Base-by-base conservation (phyloP, 2,113 vertebrate species). In the Phodopus roborovskii region DNA sequence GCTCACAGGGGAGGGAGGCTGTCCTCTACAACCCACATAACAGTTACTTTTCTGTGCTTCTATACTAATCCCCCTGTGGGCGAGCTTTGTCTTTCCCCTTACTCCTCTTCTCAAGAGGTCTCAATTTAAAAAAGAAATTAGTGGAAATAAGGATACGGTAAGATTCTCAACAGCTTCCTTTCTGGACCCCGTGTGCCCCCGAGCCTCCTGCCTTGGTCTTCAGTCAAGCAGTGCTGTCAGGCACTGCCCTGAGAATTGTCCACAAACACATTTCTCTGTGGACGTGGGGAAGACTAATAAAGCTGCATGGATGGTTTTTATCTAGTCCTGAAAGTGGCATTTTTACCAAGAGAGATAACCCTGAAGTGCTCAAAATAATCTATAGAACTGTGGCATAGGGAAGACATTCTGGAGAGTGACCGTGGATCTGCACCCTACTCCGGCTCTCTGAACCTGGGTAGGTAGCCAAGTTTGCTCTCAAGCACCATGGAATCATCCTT, bases 261-360 rank as follows among this genome's bases (percentile, higher is more conserved):
- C 73, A 86, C 6, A 87, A 86, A 48, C 74, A 88, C 1, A 19
- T 50, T 82, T 89, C 66, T 48, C 33, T 42, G 58, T 58, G 56
- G 24, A 96, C 64, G 58, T n/a, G 7, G 42, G 17, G 82, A 88
- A 88, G 45, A 17, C 73, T 42, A 28, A 39, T 45, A 30, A 66
- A 70, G 48, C 48, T 77, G 60, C 73, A 45, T 20, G 62, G 74
- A 22, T 95, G 78, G 50, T 48, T 88, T 95, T 88, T 68, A 24
- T 84, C 24, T 33, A 74, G 19, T 93, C 48, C 74, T 91, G 36
- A 56, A 71, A 85, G 58, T 91, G 89, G 70, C 58, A 9, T 94
- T 88, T 71, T 89, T 91, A 83, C 91, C 62, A 64, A 88, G 53
- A 64, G 20, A 19, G 64, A 90, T 83, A 86, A 83, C 5, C 39